These are phyloP conservation scores for Nephrotoma flavescens DNA, from an alignment of 2,888 invertebrate genomes.

Conservation along the genomic window DNA sequence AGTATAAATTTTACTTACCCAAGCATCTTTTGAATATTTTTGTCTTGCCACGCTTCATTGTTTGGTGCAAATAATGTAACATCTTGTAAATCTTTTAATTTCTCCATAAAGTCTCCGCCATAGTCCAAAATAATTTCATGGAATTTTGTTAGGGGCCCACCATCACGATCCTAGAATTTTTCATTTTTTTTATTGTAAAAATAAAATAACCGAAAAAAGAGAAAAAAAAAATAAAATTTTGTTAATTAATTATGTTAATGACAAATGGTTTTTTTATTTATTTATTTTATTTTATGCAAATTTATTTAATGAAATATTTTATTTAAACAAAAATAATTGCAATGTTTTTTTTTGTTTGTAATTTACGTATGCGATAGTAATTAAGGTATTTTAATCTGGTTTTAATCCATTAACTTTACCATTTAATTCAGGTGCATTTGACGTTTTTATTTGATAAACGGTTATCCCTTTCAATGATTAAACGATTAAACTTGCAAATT, in stretches of 20 bases:
- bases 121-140: slow-evolving; percentile 65
- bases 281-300: slow-evolving; percentile 1
- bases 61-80: slow-evolving; percentile 82
- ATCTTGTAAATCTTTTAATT: slow-evolving; percentile 52
- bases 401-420: too few relatives aligned
- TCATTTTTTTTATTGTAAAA: not conserved
- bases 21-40: slow-evolving; percentile 54
- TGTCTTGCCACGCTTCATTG: slow-evolving; percentile 70
- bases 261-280: not conserved
- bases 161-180: slow-evolving; percentile 44
- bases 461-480: too few relatives aligned
- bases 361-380: not conserved
- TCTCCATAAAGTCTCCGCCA: slow-evolving; percentile 58
- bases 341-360: not conserved
- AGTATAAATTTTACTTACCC: slow-evolving; percentile 27
- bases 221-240: not conserved
- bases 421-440: too few relatives aligned
- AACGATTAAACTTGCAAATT: too few relatives aligned
- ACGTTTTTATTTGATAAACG: too few relatives aligned
- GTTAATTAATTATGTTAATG: not conserved
- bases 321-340: not conserved
- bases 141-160: slow-evolving; percentile 66
- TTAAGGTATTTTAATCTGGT: not conserved
- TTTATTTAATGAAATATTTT: not conserved
- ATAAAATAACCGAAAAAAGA: not conserved